Conservation (phyloP, 2,113 vertebrate genomes). For the Periophthalmodon schlosseri region DNA sequence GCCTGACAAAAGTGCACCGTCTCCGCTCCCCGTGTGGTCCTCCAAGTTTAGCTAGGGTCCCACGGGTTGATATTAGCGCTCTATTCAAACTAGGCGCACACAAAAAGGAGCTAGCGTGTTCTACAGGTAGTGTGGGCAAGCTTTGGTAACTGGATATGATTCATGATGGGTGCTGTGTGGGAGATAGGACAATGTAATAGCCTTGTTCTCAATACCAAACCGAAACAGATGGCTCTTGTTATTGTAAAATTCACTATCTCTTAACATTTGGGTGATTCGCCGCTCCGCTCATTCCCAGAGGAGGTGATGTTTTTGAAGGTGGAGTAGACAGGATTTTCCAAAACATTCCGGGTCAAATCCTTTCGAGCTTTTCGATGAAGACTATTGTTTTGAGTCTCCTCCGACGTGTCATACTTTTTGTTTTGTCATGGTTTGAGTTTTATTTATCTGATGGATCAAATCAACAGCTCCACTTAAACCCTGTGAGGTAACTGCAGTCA, state of each 20-base stretch:
- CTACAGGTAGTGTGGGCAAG: conserved; percentile 31
- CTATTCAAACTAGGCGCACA: conserved; percentile 42
- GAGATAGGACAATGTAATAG: conserved; percentile 30
- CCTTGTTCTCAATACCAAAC: conserved; percentile 24
- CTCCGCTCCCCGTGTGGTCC: conserved; percentile 60
- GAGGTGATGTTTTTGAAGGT: conserved; percentile 44
- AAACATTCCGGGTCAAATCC: neutral
- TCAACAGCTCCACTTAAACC: neutral
- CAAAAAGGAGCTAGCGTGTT: conserved; percentile 17
- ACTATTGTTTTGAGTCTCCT: neutral
- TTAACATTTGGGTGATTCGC: conserved; percentile 31
- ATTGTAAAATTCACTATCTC: conserved; percentile 41
- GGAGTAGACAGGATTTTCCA: neutral
- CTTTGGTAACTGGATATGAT: conserved; percentile 6
- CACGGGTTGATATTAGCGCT: conserved; percentile 49
- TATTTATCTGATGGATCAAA: neutral
- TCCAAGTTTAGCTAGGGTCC: conserved; percentile 40
- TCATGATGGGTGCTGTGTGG: conserved; percentile 14
- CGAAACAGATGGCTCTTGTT: conserved; percentile 45
- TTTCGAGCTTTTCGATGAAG: neutral
- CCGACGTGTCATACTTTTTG: neutral
- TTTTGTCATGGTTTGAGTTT: neutral
- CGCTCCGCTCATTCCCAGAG: conserved; percentile 37
- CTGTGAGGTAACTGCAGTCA: neutral
- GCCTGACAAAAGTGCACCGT: conserved; percentile 52